Percentiles rank a stretch among this genome's conserved stretches.
Evolutionary conservation across 2,888 invertebrate species (phyloP).

Genomic region (Acleris sparsana): DNA sequence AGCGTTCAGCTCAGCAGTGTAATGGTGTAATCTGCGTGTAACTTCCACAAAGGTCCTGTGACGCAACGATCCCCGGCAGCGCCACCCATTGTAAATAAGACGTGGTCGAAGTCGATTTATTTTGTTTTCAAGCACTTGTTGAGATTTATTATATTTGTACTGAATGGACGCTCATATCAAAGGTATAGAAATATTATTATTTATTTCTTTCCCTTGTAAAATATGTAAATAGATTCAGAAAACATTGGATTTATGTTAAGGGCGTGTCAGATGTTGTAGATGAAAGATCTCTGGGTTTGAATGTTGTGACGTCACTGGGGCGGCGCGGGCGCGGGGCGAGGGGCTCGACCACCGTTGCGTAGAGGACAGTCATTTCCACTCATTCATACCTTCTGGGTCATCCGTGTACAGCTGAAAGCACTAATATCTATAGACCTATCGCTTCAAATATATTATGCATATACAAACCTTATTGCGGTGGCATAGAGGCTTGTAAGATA

Average conservation of each 20-base stretch:
- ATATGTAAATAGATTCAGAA: conserved; percentile 79
- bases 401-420: no score
- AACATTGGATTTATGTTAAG: conserved; percentile 62
- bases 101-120: conserved; percentile 54
- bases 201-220: conserved; percentile 78
- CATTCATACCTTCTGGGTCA: no score
- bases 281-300: conserved; percentile 57
- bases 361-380: no score
- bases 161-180: conserved; percentile 78
- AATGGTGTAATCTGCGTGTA: conserved; percentile 11
- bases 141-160: conserved; percentile 61
- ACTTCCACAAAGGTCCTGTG: conserved; percentile 21
- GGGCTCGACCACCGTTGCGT: no score
- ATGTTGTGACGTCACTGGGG: conserved; percentile 42
- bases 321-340: no score
- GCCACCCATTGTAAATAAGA: conserved; percentile 59
- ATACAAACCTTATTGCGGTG: no score
- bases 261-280: conserved; percentile 62
- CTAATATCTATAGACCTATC: no score
- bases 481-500: no score
- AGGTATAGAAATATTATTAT: conserved; percentile 74
- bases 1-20: conserved; percentile 4
- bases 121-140: conserved; percentile 51
- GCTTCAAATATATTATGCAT: no score
- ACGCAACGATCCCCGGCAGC: conserved; percentile 1